Base-by-base conservation (phyloP, 1,140 invertebrate species). In the Zaprionus davidi region DNA sequence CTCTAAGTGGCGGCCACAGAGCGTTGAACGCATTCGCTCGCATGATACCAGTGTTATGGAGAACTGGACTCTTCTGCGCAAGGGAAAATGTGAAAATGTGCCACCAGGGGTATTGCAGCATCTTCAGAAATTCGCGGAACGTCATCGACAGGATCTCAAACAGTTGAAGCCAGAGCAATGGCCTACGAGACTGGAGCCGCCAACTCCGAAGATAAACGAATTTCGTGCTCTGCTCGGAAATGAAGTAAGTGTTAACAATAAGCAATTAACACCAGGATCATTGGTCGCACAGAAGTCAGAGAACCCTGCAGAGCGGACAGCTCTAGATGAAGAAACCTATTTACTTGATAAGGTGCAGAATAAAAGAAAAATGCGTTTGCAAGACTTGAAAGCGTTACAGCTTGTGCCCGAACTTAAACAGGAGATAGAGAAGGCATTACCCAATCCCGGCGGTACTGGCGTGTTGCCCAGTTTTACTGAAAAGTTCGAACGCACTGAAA, bases 61-160 rank as follows among this genome's bases (percentile, higher is more conserved):
- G 71, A 96, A 96, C 90, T 97, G 96, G 96, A 92, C 94, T 55
- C 92, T 94, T 71, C 93, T 96, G 6, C 94, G 93, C 77, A 84
- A 93, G 28, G 95, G 94, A 3, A 86, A 94, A 77, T 68, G 31
- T 46, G 73, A 95, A 34, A 79, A 93, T n/a, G 82, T 96, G 12
- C 79, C 86, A 2, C 71, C 93, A 36, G 81, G 93, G 0, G 60
- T 96, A 28, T 80, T 92, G 55, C 74, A 94, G 74, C 95, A 96
- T 90, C 93, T 97, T 34, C 78, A 94, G n/a, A 96, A 96, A 90
- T 96, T 96, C 78, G 67, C 71, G 0, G 59, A 81, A 13, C 79
- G 91, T 26, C 64, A 62, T 41, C 46, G 17, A 1, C 49, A 71
- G 51, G 86, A 92, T 57, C 57, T 91, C 0, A 57, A 71, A 26